These are phyloP conservation scores for Podarcis siculus DNA, from an alignment of 2,797 vertebrate species.

Conservation along the genomic window DNA sequence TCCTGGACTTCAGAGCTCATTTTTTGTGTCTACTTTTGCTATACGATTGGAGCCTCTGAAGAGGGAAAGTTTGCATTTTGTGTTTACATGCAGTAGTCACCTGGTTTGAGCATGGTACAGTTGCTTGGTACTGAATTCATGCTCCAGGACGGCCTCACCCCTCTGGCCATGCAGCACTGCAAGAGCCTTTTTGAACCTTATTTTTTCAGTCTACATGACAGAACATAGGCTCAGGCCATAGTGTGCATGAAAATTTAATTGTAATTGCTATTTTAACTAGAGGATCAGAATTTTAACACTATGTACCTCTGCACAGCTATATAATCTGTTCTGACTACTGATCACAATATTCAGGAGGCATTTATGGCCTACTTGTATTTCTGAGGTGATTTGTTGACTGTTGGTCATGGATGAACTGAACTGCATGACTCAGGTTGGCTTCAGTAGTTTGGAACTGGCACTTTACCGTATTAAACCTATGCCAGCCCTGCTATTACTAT, in stretches of 20 bases:
- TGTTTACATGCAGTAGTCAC: too few species aligned
- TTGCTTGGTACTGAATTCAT: neutral
- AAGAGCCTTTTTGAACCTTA: neutral
- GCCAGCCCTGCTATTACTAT: too few species aligned
- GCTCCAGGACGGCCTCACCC: too few species aligned
- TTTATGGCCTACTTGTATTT: neutral
- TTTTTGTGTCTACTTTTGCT: neutral
- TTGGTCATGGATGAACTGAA: neutral
- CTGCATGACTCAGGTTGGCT: too few species aligned
- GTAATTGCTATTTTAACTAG: neutral
- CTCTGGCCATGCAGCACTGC: too few species aligned
- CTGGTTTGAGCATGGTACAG: neutral
- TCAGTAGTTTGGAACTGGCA: neutral
- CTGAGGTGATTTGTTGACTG: neutral
- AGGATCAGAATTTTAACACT: too few species aligned
- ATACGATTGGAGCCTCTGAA: neutral
- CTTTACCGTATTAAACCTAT: too few species aligned
- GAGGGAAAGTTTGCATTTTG: neutral
- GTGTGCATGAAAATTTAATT: neutral
- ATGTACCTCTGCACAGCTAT: too few species aligned
- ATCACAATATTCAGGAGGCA: neutral
- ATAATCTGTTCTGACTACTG: neutral
- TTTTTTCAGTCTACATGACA: neutral
- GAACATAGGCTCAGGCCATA: neutral
- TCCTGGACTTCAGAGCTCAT: neutral